These are phyloP conservation scores for Euzophera pinguis DNA, from an alignment of 2,888 invertebrate genomes.

Conservation along the genomic window DNA sequence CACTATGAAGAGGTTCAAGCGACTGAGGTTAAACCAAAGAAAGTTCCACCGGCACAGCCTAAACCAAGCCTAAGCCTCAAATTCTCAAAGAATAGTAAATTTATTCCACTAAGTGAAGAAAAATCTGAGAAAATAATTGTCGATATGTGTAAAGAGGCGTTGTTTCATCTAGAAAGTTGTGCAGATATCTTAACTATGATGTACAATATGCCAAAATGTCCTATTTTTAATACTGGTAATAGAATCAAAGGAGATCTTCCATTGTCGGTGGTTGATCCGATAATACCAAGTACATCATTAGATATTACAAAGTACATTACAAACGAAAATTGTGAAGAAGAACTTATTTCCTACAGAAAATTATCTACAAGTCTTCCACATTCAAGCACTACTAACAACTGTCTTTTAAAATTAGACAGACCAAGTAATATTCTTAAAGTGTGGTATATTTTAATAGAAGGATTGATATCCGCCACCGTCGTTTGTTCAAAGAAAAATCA, in stretches of 20 bases:
- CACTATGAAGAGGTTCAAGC: constrained; percentile 78
- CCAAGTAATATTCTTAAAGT: constrained; percentile 92
- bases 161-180: constrained; percentile 92
- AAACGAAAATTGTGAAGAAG: constrained; percentile 83
- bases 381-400: constrained; percentile 73
- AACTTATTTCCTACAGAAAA: constrained; percentile 83
- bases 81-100: constrained; percentile 71
- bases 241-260: constrained; percentile 88
- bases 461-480: constrained; percentile 88
- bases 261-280: constrained; percentile 89
- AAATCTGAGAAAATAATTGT: constrained; percentile 73
- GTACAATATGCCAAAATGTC: constrained; percentile 97
- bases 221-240: constrained; percentile 94
- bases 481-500: constrained; percentile 94
- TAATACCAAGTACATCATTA: constrained; percentile 86
- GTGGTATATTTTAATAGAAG: constrained; percentile 94
- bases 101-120: constrained; percentile 68
- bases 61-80: constrained; percentile 64
- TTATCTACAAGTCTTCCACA: constrained; percentile 75
- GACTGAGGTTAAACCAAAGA: constrained; percentile 66
- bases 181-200: constrained; percentile 93
- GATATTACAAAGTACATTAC: constrained; percentile 85
- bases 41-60: constrained; percentile 46
- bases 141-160: constrained; percentile 86
- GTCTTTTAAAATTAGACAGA: constrained; percentile 85